Evolutionary conservation across 2,888 invertebrate genomes (phyloP).

Genomic region (Drosophila affinis): DNA sequence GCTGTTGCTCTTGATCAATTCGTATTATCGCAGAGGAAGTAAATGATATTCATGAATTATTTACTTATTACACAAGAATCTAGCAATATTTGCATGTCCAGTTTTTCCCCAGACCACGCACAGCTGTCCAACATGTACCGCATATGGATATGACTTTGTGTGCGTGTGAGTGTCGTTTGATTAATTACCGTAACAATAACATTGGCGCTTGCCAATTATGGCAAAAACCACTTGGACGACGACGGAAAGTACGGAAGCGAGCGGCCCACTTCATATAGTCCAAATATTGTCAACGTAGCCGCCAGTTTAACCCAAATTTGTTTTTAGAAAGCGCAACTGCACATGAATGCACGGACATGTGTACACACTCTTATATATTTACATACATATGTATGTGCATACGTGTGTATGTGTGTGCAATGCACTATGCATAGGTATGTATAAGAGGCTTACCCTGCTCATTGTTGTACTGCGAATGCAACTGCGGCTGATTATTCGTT

Average conservation of each 20-base stretch:
- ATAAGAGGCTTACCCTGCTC: conserved; percentile 75
- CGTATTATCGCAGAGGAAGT: conserved; percentile 37
- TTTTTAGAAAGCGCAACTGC: conserved; percentile 62
- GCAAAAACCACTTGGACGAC: conserved; percentile 40
- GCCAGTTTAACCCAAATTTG: conserved; percentile 62
- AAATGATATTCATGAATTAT: conserved; percentile 30
- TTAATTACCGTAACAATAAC: conserved; percentile 51
- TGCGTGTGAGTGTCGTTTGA: conserved; percentile 27
- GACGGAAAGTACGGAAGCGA: conserved; percentile 38
- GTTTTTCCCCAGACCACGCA: conserved; percentile 56
- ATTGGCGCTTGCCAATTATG: conserved; percentile 50
- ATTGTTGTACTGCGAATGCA: conserved; percentile 59
- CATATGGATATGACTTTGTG: conserved; percentile 10
- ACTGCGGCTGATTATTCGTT: conserved; percentile 76
- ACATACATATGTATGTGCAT: conserved; percentile 12
- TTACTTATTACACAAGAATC: conserved; percentile 34
- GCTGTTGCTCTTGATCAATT: conserved; percentile 18
- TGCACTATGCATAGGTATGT: conserved; percentile 28
- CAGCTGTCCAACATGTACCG: conserved; percentile 32
- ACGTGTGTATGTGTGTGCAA: not conserved
- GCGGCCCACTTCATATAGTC: conserved; percentile 42
- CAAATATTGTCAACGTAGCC: conserved; percentile 45
- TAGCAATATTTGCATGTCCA: conserved; percentile 51
- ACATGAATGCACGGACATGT: conserved; percentile 14
- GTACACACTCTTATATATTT: not conserved